Evolutionary conservation across 1,140 invertebrate species (phyloP).

Genomic region (Venustaconcha ellipsiformis): DNA sequence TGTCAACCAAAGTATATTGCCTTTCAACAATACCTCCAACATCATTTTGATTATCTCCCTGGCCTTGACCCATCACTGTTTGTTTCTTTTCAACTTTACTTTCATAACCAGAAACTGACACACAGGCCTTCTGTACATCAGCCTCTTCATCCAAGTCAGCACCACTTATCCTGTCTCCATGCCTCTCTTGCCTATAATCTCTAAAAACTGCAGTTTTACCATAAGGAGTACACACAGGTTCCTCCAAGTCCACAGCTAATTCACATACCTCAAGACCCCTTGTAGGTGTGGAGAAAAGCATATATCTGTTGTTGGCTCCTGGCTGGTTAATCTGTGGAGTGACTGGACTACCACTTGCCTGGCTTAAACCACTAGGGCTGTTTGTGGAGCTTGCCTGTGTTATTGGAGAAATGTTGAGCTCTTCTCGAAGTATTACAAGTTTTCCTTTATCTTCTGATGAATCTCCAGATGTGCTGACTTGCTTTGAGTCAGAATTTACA

Average conservation of each 20-base stretch:
- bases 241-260: background rate
- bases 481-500: background rate
- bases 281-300: constrained; percentile 27
- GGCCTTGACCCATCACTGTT: no score
- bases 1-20: no score
- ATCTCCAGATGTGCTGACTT: background rate
- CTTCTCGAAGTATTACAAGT: background rate
- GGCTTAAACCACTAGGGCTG: constrained; percentile 18
- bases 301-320: constrained; percentile 11
- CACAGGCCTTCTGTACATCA: constrained; percentile 5
- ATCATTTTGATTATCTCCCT: no score
- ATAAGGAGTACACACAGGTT: constrained; percentile 18
- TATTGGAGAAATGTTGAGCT: constrained; percentile 28
- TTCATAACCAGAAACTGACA: background rate
- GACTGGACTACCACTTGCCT: constrained; percentile 24
- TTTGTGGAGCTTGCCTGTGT: constrained; percentile 26
- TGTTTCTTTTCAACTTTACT: no score
- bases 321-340: constrained; percentile 5
- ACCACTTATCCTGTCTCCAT: background rate
- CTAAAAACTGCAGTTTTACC: constrained; percentile 21
- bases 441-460: background rate
- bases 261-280: constrained; percentile 5
- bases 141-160: constrained; percentile 5
- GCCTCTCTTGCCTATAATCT: background rate
- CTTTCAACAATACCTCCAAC: no score